A percentile compares a stretch with the other conserved stretches of the same genome.
Conservation (phyloP, 1,140 invertebrate species). For the Littorina saxatilis region DNA sequence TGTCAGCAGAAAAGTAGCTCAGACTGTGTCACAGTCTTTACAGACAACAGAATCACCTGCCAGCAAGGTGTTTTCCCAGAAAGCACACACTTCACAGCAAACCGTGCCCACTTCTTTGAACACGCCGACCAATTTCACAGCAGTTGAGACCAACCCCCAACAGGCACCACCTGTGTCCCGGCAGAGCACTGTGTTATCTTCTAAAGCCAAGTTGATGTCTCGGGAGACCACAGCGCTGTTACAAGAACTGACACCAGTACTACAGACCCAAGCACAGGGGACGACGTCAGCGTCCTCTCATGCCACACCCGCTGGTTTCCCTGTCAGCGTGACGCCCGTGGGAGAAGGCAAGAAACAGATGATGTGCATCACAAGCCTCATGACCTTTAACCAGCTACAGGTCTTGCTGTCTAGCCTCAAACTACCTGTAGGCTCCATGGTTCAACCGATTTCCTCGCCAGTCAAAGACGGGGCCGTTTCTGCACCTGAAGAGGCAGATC, state of each 20-base stretch:
- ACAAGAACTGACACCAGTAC: neutral
- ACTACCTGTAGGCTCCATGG: neutral
- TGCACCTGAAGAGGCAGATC: too few relatives aligned
- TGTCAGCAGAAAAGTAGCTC: too few relatives aligned
- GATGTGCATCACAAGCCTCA: constrained; percentile 13
- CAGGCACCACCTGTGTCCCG: neutral
- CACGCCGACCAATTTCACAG: too few relatives aligned
- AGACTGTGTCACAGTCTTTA: too few relatives aligned
- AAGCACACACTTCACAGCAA: neutral
- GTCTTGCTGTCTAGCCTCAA: neutral
- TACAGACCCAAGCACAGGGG: neutral
- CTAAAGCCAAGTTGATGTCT: neutral
- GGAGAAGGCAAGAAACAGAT: neutral
- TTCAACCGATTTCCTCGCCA: neutral
- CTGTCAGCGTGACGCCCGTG: neutral
- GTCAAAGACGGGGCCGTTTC: neutral
- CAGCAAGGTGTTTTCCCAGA: neutral
- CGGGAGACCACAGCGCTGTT: neutral
- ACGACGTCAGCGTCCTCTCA: neutral
- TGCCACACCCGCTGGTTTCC: neutral
- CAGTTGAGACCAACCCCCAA: neutral
- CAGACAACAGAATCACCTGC: neutral
- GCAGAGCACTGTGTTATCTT: too few relatives aligned
- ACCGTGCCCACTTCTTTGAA: neutral
- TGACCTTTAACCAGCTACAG: constrained; percentile 25